These are phyloP conservation scores for Procavia capensis DNA, from an alignment of 2,113 vertebrate species.

Conservation along the genomic window DNA sequence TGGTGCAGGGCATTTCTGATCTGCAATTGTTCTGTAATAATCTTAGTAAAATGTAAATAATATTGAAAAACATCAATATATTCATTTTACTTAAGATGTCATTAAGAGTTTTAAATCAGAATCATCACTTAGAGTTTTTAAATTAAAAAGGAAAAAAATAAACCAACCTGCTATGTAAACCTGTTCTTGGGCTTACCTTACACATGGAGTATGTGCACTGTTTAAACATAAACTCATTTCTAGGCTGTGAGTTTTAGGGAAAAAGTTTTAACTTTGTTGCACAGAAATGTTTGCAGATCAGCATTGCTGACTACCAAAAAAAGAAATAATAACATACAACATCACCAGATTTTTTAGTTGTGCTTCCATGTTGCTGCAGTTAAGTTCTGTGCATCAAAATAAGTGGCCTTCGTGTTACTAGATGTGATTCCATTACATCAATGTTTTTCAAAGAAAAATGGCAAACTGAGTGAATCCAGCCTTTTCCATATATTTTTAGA, in stretches of 20 bases:
- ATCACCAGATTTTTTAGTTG: conserved; percentile 83
- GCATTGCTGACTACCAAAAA: conserved; percentile 87
- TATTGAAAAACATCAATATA: conserved; percentile 52
- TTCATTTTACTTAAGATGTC: conserved; percentile 54
- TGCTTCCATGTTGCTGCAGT: conserved; percentile 85
- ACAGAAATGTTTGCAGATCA: conserved; percentile 91
- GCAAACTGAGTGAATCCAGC: conserved; percentile 90
- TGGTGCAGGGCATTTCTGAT: conserved; percentile 94
- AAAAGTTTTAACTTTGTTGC: conserved; percentile 85
- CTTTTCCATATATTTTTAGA: conserved; percentile 84
- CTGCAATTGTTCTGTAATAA: conserved; percentile 89
- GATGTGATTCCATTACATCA: conserved; percentile 82
- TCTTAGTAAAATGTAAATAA: conserved; percentile 66
- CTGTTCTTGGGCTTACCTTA: neutral
- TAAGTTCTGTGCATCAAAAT: conserved; percentile 89
- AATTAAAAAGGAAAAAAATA: conserved; percentile 59
- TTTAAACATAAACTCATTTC: conserved; percentile 41
- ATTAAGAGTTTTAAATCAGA: conserved; percentile 66
- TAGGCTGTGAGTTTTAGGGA: neutral
- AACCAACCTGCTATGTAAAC: conserved; percentile 19
- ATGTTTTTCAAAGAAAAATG: conserved; percentile 82
- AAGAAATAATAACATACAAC: conserved; percentile 70
- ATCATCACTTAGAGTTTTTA: conserved; percentile 65
- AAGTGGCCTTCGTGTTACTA: conserved; percentile 83
- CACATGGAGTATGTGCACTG: neutral